Conservation (phyloP, 2,797 vertebrate genomes). For the Setipinna tenuifilis region DNA sequence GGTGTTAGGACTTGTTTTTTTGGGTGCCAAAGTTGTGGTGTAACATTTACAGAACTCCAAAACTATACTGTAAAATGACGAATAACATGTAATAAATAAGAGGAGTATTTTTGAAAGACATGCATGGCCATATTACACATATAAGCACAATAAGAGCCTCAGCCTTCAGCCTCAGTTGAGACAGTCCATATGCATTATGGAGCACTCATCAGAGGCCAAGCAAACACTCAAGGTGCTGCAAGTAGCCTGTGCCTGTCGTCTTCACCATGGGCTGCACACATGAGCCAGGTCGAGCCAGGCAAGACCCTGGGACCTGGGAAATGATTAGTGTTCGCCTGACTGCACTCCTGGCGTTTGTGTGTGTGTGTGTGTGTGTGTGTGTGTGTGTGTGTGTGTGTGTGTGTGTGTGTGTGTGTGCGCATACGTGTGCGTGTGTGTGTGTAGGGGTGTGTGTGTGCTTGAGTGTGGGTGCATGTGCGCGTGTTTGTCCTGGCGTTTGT, state of each 20-base stretch:
- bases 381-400: too few species aligned
- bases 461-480: too few species aligned
- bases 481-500: too few species aligned
- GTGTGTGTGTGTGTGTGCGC: too few species aligned
- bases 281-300: slow-evolving; percentile 28
- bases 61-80: not conserved
- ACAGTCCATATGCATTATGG: not conserved
- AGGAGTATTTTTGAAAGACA: not conserved
- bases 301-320: slow-evolving; percentile 32
- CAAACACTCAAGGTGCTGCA: too few species aligned
- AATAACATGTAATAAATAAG: not conserved
- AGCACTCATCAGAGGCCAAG: not conserved
- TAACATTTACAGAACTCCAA: not conserved
- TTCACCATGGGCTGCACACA: slow-evolving; percentile 24
- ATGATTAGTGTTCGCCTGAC: slow-evolving; percentile 46
- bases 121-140: not conserved
- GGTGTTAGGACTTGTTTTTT: too few species aligned
- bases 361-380: not conserved
- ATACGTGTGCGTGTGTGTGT: too few species aligned
- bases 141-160: too few species aligned
- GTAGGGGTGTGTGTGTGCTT: too few species aligned
- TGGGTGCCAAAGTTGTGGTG: not conserved
- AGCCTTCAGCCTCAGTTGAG: not conserved
- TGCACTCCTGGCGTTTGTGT: slow-evolving; percentile 40
- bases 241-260: slow-evolving; percentile 27